phyloP scores from a whole-genome alignment of 2,888 invertebrate genomes.

The Mimachlamys varia region DNA sequence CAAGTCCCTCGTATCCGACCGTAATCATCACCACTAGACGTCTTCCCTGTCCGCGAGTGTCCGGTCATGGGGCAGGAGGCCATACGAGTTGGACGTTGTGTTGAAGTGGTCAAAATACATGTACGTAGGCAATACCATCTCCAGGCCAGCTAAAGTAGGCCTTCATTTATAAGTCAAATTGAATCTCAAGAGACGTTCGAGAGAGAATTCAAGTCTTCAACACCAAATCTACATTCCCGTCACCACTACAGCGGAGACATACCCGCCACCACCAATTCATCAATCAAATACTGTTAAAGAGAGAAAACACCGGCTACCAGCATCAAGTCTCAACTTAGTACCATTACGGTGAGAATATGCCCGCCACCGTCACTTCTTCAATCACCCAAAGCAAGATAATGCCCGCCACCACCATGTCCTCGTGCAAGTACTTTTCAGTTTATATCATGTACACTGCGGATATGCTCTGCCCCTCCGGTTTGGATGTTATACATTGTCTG shows the following conservation, averaged over 20 bases:
- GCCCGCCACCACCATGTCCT: too few species aligned
- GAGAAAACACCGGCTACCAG: too few species aligned
- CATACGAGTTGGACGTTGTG: neutral
- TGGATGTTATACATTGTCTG: conserved; percentile 36
- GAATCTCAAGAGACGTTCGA: neutral
- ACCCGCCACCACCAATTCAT: neutral
- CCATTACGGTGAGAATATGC: too few species aligned
- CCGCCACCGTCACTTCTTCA: too few species aligned
- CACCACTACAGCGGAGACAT: neutral
- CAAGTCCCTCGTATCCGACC: neutral
- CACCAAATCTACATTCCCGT: conserved; percentile 11
- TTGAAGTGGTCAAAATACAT: neutral
- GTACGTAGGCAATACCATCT: neutral
- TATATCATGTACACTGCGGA: neutral
- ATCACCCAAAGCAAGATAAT: too few species aligned
- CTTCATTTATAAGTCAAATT: neutral
- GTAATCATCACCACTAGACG: neutral
- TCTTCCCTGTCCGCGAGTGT: too few species aligned
- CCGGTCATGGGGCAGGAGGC: neutral
- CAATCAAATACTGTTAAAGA: neutral
- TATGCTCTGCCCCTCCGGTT: neutral
- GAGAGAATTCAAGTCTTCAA: neutral
- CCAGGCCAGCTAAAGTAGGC: neutral
- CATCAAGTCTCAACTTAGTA: too few species aligned
- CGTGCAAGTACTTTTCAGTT: neutral